Percentiles rank a stretch among this genome's conserved stretches.
Conservation (phyloP, 2,797 vertebrate species). For the Poeciliopsis infans region DNA sequence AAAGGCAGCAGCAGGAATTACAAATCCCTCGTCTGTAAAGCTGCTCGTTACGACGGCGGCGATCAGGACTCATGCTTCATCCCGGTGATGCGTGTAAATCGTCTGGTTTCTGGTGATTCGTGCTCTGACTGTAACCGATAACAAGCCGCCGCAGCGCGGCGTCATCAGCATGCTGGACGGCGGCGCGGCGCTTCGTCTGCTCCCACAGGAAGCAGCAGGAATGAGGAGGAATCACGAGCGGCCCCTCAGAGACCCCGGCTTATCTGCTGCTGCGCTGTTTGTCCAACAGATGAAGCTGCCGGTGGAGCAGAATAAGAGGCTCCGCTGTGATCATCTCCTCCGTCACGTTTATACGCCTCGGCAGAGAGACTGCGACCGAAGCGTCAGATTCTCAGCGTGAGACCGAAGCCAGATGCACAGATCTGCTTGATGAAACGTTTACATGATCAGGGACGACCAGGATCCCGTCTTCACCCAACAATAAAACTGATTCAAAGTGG, state of each 20-base stretch:
- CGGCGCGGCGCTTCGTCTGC: conserved; percentile 5
- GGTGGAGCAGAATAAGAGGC: conserved; percentile 16
- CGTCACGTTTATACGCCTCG: not conserved
- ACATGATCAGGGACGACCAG: not conserved
- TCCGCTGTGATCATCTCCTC: not conserved
- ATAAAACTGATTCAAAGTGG: not conserved
- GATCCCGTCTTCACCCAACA: not conserved
- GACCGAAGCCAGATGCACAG: not conserved
- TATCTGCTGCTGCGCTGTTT: conserved; percentile 32
- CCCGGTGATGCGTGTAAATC: not conserved
- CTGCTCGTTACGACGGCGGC: conserved; percentile 30
- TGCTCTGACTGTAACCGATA: conserved; percentile 9
- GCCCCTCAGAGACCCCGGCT: conserved; percentile 29
- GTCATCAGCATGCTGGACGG: conserved; percentile 26
- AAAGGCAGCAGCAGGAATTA: conserved; percentile 28
- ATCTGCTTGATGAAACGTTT: not conserved
- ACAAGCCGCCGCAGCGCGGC: conserved; percentile 7
- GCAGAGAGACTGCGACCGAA: not conserved
- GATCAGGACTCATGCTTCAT: conserved; percentile 27
- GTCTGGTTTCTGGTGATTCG: no score
- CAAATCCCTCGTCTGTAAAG: conserved; percentile 24
- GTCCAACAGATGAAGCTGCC: conserved; percentile 33
- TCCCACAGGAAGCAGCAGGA: conserved; percentile 27
- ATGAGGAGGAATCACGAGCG: conserved; percentile 6
- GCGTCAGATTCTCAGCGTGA: not conserved